Base-by-base conservation (phyloP, 2,888 invertebrate species). In the Spatulosminthurus flaviceps region DNA sequence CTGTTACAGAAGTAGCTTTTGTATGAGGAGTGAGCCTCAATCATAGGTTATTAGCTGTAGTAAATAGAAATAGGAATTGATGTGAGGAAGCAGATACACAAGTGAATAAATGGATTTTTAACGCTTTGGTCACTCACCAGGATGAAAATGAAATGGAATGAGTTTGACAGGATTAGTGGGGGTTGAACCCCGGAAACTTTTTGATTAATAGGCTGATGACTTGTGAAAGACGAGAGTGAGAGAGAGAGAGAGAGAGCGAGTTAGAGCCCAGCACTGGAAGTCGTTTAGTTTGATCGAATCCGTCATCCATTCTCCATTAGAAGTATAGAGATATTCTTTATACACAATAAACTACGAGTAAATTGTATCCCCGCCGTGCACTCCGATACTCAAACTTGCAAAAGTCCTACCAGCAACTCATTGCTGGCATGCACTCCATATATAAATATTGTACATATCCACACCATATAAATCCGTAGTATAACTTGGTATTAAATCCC, bases 201-300 rank as follows among this genome's bases (percentile, higher is more conserved):
- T 85, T 85, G 85, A 85, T 85, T 85, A 85, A 85, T 85, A 83
- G 84, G 82, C 83, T 84, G 85, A 84, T 84, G 85, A 85, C 83
- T 85, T 85, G 85, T 85, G 85, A 85, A 85, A 84, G 84, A 64
- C 41, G 66, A 66, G 34, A 34, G 64, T 26, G 72, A 72, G 72
- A 24, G 51, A 83, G 81, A 78, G 79, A 81, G 76, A 79, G n/a
- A n/a, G 66, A 66, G 34, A 34, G 64, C 24, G 72, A 72, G 72
- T 11, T 24, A 83, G 81, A 78, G 79, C 81, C 72, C 79, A 81
- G 83, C 81, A 83, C 76, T 82, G 83, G 83, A 83, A 85, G 83
- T 84, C 84, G 83, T 82, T 85, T 83, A 85, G 82, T 83, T 83
- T 83, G 82, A 84, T 85, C 76, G 76, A 76, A 79, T 77, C 77